Percentiles rank a stretch among this genome's conserved stretches.
Evolutionary conservation across 2,888 invertebrate genomes (phyloP).

Genomic region (Harmothoe impar): DNA sequence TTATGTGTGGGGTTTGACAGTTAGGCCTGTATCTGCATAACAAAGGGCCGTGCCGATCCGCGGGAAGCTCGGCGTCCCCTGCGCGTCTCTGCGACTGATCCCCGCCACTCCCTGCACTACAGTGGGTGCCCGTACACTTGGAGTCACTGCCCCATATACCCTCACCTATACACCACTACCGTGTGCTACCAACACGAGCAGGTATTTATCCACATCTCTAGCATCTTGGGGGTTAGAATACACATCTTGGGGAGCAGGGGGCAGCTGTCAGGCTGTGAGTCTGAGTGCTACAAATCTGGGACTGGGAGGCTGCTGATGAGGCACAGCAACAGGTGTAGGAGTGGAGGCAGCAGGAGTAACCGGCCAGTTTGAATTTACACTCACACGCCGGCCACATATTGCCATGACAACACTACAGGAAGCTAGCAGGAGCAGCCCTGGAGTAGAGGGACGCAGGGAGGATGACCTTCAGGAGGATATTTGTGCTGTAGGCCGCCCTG

Average conservation of each 20-base stretch:
- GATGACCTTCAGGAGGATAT: conserved; percentile 14
- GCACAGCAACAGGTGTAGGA: conserved; percentile 4
- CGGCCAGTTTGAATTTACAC: conserved; percentile 31
- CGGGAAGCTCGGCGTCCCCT: conserved; percentile 45
- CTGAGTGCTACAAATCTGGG: no score
- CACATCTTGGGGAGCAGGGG: no score
- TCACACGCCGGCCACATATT: background rate
- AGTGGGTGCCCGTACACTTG: background rate
- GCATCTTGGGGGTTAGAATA: no score
- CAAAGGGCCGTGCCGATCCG: conserved; percentile 58
- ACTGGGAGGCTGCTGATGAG: no score
- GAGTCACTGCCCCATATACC: background rate
- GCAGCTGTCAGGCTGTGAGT: no score
- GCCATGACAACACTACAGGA: background rate
- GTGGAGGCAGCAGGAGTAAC: background rate
- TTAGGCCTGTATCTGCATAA: conserved; percentile 58
- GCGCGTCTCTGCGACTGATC: background rate
- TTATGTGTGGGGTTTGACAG: conserved; percentile 59
- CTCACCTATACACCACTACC: no score
- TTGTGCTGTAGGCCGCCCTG: background rate
- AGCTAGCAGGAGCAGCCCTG: background rate
- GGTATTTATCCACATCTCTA: no score
- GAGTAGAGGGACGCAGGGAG: background rate
- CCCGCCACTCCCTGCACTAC: background rate
- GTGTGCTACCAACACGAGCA: no score